These are phyloP conservation scores for Mellilla xanthometata DNA, from an alignment of 2,888 invertebrate species.

Conservation along the genomic window DNA sequence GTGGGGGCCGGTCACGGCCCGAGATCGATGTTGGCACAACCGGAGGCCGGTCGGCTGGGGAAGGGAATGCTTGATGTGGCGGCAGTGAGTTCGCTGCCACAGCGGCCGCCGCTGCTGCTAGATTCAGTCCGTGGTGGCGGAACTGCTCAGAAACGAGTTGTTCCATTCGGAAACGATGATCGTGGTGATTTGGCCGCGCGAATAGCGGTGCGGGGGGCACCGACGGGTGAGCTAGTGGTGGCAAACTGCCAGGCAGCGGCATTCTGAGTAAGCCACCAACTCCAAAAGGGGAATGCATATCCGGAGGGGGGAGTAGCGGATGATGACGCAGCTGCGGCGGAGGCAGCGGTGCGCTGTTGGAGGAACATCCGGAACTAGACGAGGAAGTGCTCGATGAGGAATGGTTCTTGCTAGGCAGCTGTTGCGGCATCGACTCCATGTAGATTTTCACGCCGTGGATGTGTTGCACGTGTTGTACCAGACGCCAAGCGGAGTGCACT, in stretches of 20 bases:
- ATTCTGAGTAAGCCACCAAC: slow-evolving; percentile 88
- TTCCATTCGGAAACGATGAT: slow-evolving; percentile 92
- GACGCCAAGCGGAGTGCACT: slow-evolving; percentile 96
- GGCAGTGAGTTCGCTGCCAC: slow-evolving; percentile 85
- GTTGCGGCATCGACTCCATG: slow-evolving; percentile 84
- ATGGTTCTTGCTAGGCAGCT: slow-evolving; percentile 71
- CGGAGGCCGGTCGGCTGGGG: slow-evolving; percentile 83
- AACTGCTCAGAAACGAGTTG: slow-evolving; percentile 92
- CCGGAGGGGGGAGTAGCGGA: slow-evolving; percentile 86
- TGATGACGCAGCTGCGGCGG: slow-evolving; percentile 86
- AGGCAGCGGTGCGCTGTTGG: slow-evolving; percentile 80
- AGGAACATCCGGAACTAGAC: slow-evolving; percentile 80
- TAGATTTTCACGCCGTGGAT: slow-evolving; percentile 97
- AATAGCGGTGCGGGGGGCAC: slow-evolving; percentile 89
- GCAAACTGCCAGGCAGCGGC: slow-evolving; percentile 86
- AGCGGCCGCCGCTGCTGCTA: slow-evolving; percentile 89
- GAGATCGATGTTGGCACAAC: slow-evolving; percentile 78
- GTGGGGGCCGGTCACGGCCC: slow-evolving; percentile 71
- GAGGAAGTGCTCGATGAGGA: slow-evolving; percentile 83
- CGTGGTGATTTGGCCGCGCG: slow-evolving; percentile 89
- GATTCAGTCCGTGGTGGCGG: slow-evolving; percentile 89
- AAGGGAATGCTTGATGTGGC: slow-evolving; percentile 84
- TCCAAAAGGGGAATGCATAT: slow-evolving; percentile 89
- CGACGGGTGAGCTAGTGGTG: slow-evolving; percentile 85
- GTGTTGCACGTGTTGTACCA: slow-evolving; percentile 97